Conservation (phyloP, 2,113 vertebrate genomes). For the Buteo buteo region DNA sequence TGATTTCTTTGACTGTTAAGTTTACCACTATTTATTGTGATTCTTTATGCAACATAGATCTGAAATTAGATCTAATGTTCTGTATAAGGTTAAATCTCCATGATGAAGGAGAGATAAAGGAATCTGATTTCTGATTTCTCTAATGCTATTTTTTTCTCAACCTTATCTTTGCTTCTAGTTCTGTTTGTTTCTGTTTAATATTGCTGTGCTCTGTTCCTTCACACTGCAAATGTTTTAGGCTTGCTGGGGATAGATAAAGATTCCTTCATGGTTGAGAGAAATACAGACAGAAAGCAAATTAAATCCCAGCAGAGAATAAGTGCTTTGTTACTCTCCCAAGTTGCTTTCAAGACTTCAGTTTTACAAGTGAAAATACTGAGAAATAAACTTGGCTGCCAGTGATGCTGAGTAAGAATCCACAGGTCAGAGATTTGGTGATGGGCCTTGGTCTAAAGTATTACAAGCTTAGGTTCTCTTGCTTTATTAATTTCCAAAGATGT, state of each 20-base stretch:
- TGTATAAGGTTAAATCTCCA: background rate
- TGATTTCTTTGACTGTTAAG: background rate
- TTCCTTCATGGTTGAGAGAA: background rate
- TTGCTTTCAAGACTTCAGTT: background rate
- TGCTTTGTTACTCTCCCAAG: background rate
- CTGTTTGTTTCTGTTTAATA: background rate
- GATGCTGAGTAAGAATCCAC: background rate
- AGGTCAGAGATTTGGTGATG: background rate
- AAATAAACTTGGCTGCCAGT: background rate
- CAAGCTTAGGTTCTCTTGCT: background rate
- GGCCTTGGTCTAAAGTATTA: background rate
- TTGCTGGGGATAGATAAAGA: background rate
- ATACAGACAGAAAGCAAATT: background rate
- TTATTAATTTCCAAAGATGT: background rate
- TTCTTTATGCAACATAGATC: background rate
- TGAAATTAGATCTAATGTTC: background rate
- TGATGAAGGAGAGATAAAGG: background rate
- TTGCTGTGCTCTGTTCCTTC: background rate
- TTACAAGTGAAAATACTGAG: background rate
- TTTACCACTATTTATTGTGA: background rate
- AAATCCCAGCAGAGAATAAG: background rate
- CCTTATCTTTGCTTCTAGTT: background rate
- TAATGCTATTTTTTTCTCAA: background rate
- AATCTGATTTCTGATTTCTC: background rate
- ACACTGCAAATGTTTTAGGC: background rate